These are phyloP conservation scores for Merodon equestris DNA, from an alignment of 2,888 invertebrate genomes.

Conservation along the genomic window DNA sequence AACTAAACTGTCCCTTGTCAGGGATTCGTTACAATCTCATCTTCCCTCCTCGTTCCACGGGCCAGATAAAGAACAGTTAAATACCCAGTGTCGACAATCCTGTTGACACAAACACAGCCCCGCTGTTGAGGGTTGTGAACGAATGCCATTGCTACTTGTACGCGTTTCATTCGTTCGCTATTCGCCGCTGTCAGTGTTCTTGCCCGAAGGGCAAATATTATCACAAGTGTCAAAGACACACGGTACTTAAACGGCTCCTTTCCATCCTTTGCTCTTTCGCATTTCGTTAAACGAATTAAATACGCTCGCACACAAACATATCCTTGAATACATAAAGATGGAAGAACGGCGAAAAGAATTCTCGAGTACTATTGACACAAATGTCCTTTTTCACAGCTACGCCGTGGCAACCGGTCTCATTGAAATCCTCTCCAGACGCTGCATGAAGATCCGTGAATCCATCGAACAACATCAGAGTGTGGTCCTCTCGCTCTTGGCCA, in stretches of 20 bases:
- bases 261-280: slow-evolving; percentile 45
- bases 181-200: slow-evolving; percentile 70
- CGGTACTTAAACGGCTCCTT: slow-evolving; percentile 75
- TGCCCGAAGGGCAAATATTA: slow-evolving; percentile 76
- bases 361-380: slow-evolving; percentile 68
- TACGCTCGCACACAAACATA: neutral
- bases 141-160: slow-evolving; percentile 10
- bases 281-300: slow-evolving; percentile 67
- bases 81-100: slow-evolving; percentile 63
- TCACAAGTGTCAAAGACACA: slow-evolving; percentile 80
- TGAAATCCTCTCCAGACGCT: slow-evolving; percentile 86
- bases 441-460: slow-evolving; percentile 85
- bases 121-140: slow-evolving; percentile 72
- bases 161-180: slow-evolving; percentile 39
- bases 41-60: neutral
- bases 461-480: slow-evolving; percentile 79
- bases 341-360: neutral
- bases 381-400: slow-evolving; percentile 82
- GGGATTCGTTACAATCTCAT: slow-evolving; percentile 10
- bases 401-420: slow-evolving; percentile 89
- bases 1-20: slow-evolving; percentile 52
- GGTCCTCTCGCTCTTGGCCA: slow-evolving; percentile 77
- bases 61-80: slow-evolving; percentile 58
- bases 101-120: slow-evolving; percentile 69
- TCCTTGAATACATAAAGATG: neutral